Conservation (phyloP, 2,113 vertebrate genomes). For the Sorex araneus region DNA sequence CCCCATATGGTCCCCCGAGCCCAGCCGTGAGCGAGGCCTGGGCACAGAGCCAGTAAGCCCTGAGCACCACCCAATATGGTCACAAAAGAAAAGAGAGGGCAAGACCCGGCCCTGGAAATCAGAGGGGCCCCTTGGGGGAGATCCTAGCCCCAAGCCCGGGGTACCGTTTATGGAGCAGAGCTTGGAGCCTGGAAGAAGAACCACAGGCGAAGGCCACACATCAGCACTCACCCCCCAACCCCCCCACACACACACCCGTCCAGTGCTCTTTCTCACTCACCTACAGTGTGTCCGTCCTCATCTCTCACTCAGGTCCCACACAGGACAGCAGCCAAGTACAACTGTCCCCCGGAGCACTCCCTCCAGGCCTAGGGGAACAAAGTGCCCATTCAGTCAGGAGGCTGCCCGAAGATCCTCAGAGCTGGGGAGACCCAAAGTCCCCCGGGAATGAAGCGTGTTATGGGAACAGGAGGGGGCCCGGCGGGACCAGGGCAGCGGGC, state of each 20-base stretch:
- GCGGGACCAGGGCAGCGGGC: no score
- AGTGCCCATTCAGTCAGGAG: not conserved
- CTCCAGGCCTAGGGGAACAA: slow-evolving; percentile 30
- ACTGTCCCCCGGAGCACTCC: slow-evolving; percentile 3
- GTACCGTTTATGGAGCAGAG: no score
- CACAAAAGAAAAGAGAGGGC: not conserved
- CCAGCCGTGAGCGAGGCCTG: no score
- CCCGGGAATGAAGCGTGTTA: not conserved
- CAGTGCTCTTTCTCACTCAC: not conserved
- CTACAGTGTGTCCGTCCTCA: not conserved
- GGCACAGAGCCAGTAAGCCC: no score
- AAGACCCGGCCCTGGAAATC: not conserved
- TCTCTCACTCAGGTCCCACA: not conserved
- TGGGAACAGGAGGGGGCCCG: not conserved
- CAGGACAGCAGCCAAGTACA: not conserved
- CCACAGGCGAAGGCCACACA: no score
- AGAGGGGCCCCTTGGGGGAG: not conserved
- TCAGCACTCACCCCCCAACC: not conserved
- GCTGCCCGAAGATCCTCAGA: not conserved
- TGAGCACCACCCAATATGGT: no score
- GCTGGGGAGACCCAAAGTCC: not conserved
- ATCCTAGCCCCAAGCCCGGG: not conserved
- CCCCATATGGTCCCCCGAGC: no score
- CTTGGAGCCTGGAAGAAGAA: no score
- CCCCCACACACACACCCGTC: no score